Base-by-base conservation (phyloP, 2,113 vertebrate species). In the Cinclus mexicanus region DNA sequence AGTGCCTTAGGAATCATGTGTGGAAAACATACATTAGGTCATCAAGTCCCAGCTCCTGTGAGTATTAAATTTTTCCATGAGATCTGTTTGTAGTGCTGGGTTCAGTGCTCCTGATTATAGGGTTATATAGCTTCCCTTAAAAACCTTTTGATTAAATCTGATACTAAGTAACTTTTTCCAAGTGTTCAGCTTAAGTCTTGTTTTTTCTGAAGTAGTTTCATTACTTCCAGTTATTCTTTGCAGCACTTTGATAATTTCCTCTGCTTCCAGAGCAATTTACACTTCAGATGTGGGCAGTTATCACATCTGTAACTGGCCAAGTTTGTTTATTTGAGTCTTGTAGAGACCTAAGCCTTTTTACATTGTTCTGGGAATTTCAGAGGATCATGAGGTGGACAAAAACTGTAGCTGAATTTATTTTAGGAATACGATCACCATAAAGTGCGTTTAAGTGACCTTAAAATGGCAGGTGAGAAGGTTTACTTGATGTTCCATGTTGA, bases 21-120 rank as follows among this genome's bases (percentile, higher is more conserved):
- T 89, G 72, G 64, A 90, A 96, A 97, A 94, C 55, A 76, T 46
- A 29, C 42, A 78, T 79, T 87, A 85, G 95, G 71, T 86, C 75
- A 87, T 91, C 86, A 94, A 50, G 59, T 86, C 37, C 23, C 5
- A 4, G 37, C 44, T 89, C 74, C 28, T 72, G n/a, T 67, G 84
- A 50, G 33, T 71, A 63, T 68, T 86, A 26, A 28, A 29, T 94
- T 89, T 52, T 78, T 57, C 47, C 4, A 0, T 18, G 10, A 31
- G 57, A 19, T 79, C 14, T 1, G 1, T 87, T 85, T 65, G 46
- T 77, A 79, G 28, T 46, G 29, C 46, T 0, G 0, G 18, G 26
- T 69, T 94, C 67, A 70, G 44, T 80, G 67, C 64, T 93, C 59
- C 50, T 80, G 47, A 70, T 83, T 74, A 59, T 47, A 77, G 59